Evolutionary conservation across 2,888 invertebrate genomes (phyloP), one percentile per base, ranked within the genome.

Genomic region (Caenorhabditis sp.): DNA sequence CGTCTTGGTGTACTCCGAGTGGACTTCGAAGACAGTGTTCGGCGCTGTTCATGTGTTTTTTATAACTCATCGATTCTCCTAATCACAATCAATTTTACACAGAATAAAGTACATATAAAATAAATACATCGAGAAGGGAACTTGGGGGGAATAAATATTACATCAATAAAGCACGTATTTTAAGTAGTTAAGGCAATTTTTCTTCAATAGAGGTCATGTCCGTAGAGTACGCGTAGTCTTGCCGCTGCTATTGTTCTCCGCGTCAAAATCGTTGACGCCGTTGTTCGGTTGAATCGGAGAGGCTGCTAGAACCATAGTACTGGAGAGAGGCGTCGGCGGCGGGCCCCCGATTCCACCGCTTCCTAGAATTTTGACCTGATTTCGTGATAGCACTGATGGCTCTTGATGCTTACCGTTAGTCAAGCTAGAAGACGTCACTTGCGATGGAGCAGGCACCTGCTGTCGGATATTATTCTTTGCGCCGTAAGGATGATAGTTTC

Each of bases 231-330:
- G 31, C 47, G 59, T 16, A n/a, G 4, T 19, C 54, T 31, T 54
- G 69, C 54, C 47, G 35, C 61, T 47, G n/a, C 63, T 64, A 44
- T 19, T 38, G 22, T 41, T 44, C 7, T 66, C 24, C 56, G 49
- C 54, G n/a, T 63, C 77, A 51, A 70, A 70, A 70, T 77, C 77
- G 31, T 28, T 24, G 24, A 24, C 10, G 16, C 8, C 10, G 56
- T 41, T 79, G 31, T 80, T 80, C 19, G 80, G 74, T 38, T 82
- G 85, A 74, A 83, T 83, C 41, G 87, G 87, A 41, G 84, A 83
- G 4, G 84, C 38, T 54, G 68, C 84, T 63, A 82, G 70, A 51
- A 84, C 72, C 66, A 85, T 77, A 24, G 82, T 77, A 5, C 80
- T 74, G 22, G 85, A 64, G 58, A 85, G 80, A 66, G 85, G 79